Evolutionary conservation across 1,140 invertebrate genomes (phyloP).

Genomic region (fruit fly (Drosophila melanogaster)): Release_6_plus_ISO1_MT NT_033779.5:6104501-6105000

Average conservation of each 20-base stretch:
- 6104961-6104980: no score
- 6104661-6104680: background rate
- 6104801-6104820: no score
- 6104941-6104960: no score
- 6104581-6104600: background rate
- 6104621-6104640: constrained; percentile 1
- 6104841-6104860: no score
- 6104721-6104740: background rate
- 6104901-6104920: no score
- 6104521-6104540: background rate
- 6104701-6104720: background rate
- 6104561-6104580: background rate
- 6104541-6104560: background rate
- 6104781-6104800: no score
- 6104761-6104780: background rate
- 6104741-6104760: background rate
- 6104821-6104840: no score
- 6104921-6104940: no score
- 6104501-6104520: background rate
- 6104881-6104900: no score
- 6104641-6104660: background rate
- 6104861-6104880: no score
- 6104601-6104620: background rate
- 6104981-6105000: background rate
- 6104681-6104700: background rate